Conservation (phyloP, 2,113 vertebrate genomes). For the Pogonocichla stellata region DNA sequence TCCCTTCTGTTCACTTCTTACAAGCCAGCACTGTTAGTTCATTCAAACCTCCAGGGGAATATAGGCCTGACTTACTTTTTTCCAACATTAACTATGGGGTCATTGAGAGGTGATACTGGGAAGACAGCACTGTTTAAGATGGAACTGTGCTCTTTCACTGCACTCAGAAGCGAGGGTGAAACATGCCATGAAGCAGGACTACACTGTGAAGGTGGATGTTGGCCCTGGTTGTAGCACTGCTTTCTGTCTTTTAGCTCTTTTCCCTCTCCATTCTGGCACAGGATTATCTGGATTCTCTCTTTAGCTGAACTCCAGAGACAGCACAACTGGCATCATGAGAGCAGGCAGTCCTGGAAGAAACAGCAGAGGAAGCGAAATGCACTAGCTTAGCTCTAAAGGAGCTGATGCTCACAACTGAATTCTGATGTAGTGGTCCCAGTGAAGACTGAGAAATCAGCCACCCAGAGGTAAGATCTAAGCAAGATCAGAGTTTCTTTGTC, state of each 20-base stretch:
- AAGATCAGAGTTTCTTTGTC: not conserved
- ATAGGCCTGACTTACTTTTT: not conserved
- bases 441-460: not conserved
- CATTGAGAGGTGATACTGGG: not conserved
- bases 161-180: not conserved
- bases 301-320: not conserved
- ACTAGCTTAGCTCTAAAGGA: not conserved
- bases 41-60: not conserved
- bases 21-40: not conserved
- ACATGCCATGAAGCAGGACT: accelerated
- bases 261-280: not conserved
- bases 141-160: not conserved
- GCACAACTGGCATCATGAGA: not conserved
- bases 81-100: not conserved
- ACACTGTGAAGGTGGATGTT: not conserved
- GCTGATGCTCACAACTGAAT: not conserved
- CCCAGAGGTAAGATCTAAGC: not conserved
- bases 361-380: not conserved
- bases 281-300: not conserved
- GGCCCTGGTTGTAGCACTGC: not conserved
- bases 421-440: not conserved
- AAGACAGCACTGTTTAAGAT: not conserved
- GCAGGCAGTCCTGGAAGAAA: not conserved
- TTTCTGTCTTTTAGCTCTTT: not conserved
- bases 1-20: not conserved